Conservation (phyloP, 2,113 vertebrate genomes). For the Synodontis membranacea region DNA sequence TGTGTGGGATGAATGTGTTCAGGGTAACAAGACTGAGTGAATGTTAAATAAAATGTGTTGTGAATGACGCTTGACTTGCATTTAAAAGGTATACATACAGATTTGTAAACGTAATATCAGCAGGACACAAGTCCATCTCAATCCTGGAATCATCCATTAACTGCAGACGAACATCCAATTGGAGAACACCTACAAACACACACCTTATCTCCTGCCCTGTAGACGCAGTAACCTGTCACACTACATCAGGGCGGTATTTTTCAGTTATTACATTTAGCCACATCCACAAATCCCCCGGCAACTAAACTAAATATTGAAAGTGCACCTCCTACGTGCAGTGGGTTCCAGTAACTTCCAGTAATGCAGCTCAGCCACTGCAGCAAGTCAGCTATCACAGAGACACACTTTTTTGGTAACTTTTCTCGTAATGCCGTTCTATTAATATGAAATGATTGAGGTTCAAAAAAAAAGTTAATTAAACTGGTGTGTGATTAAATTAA, state of each 20-base stretch:
- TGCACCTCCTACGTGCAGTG: not conserved
- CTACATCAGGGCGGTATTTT: not conserved
- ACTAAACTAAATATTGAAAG: not conserved
- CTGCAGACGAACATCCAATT: not conserved
- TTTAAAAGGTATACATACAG: not conserved
- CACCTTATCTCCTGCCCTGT: not conserved
- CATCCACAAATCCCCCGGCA: not conserved
- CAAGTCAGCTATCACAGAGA: not conserved
- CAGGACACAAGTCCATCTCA: not conserved
- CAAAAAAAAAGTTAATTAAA: not conserved
- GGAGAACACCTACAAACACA: not conserved
- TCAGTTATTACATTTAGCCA: not conserved
- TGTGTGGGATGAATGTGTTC: no score
- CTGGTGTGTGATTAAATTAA: not conserved
- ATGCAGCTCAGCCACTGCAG: slow-evolving; percentile 7
- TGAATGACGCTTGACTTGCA: not conserved
- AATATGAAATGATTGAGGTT: not conserved
- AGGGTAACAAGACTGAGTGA: no score
- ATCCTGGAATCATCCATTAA: not conserved
- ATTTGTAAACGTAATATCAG: not conserved
- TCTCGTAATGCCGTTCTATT: not conserved
- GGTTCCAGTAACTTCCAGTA: not conserved
- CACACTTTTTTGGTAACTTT: not conserved
- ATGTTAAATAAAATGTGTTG: no score
- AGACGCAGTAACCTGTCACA: not conserved